Evolutionary conservation across 2,797 vertebrate genomes (phyloP).

Genomic region (Hypotaenidia philippensis): DNA sequence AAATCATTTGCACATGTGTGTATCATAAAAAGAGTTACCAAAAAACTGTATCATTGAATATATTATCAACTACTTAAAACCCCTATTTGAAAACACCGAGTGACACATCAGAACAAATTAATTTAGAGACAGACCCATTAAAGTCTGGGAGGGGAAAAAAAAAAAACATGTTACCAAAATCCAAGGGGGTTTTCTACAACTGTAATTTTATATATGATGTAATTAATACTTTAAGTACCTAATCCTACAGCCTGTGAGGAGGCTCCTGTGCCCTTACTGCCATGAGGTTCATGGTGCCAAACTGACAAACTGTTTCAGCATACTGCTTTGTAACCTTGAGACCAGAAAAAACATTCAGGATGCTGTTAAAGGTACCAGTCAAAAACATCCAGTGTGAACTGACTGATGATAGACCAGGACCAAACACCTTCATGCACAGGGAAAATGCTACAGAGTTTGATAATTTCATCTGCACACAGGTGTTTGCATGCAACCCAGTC

Average conservation of each 20-base stretch:
- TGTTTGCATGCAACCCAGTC: not conserved
- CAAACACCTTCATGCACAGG: not conserved
- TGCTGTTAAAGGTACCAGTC: not conserved
- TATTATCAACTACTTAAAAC: not conserved
- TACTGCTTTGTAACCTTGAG: not conserved
- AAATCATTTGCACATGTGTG: not conserved
- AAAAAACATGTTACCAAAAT: not conserved
- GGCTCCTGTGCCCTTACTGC: not conserved
- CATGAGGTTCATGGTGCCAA: not conserved
- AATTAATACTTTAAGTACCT: not conserved
- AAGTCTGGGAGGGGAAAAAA: not conserved
- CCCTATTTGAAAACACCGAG: not conserved
- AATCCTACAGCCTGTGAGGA: not conserved
- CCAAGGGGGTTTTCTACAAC: not conserved
- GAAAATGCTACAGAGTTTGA: not conserved
- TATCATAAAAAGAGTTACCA: not conserved
- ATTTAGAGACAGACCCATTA: not conserved
- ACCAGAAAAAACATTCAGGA: not conserved
- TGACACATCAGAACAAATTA: not conserved
- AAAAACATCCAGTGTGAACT: not conserved
- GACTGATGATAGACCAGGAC: not conserved
- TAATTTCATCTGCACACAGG: not conserved
- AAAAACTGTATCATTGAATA: not conserved
- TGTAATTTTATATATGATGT: not conserved
- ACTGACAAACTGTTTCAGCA: not conserved